Base-by-base conservation (phyloP, 2,888 invertebrate species). In the Eupeodes latifasciatus region DNA sequence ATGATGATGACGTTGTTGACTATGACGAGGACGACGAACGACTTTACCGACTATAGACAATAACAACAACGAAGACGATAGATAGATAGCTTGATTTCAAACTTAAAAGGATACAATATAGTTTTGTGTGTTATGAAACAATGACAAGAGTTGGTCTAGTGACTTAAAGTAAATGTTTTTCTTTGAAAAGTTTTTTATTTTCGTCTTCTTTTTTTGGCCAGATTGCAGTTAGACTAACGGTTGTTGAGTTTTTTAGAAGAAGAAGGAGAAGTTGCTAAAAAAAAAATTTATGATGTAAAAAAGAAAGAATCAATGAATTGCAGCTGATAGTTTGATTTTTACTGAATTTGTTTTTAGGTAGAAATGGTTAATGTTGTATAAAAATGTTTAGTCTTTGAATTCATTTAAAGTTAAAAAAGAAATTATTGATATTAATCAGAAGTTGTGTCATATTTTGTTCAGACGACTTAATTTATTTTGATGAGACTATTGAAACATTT, bases 91-190 rank as follows among this genome's bases (percentile, higher is more conserved):
- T 49, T 5, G 12, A 71, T 40, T 71, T 71, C 40, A 55, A 40
- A 40, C 40, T 40, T 7, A 72, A 69, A 69, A 53, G n/a, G 47
- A 47, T 27, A 27, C 12, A 55, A 16, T 6, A 4, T 27, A 59
- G 34, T 72, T 27, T 72, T 27, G 44, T 72, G 59, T 59, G 53
- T 53, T 72, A n/a, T 34, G 27, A 47, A 59, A 59, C 72, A 72
- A 72, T 72, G n/a, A 10, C 47, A 72, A 47, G 55, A 71, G 59
- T 72, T 72, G 27, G 27, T 72, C 44, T 57, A 27, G 72, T 72
- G 57, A 72, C 57, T 72, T 72, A 40, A 72, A 72, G 47, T 47
- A n/a, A 72, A 72, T 72, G 72, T 47, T 72, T 72, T 59, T 72
- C 59, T 72, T 59, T 72, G 40, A n/a, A 57, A 44, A 51, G 4